Evolutionary conservation across 2,888 invertebrate species (phyloP), one percentile per base, ranked within the genome.

Genomic region (Pelosia muscerda): DNA sequence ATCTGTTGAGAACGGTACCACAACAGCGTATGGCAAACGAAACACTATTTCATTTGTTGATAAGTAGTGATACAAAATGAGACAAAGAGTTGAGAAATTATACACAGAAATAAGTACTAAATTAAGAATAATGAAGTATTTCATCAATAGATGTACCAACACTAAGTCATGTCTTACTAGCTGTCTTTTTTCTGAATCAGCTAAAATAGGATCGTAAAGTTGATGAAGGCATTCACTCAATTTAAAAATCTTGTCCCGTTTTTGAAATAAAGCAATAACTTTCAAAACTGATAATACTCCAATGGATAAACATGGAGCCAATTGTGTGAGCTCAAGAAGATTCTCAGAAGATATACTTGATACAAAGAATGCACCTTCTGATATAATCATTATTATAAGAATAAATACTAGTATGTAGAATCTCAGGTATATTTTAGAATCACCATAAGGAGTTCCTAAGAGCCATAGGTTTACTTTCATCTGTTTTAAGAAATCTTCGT

Each of bases 71-170:
- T 87, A 88, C 5, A 82, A 53, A 28, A 93, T 91, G 0, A 92
- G 69, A 31, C 90, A 38, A 2, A 87, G 78, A 1, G 90, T 79
- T 0, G 88, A 87, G 77, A 93, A 93, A 72, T 90, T 92, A 69
- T 93, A 94, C 8, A 93, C 88, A 13, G 84, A 82, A 63, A 93
- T 90, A 5, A 94, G 81, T 22, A 88, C 69, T 1, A 75, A 72
- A 72, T 93, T 93, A 2, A 94, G 71, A 68, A 90, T 73, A 28
- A 92, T 88, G 69, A 90, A 92, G 71, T 88, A 90, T 69, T 89
- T 91, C 0, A 86, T 85, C 1, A 94, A 81, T 13, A 70, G 73
- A 53, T 88, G 86, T 1, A 93, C 73, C 19, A 87, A 75, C 13
- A 79, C 53, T 2, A 92, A 78, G 62, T 90, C 84, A 22, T 78